Evolutionary conservation across 2,888 invertebrate genomes (phyloP).

Genomic region (Tortrix viridana): DNA sequence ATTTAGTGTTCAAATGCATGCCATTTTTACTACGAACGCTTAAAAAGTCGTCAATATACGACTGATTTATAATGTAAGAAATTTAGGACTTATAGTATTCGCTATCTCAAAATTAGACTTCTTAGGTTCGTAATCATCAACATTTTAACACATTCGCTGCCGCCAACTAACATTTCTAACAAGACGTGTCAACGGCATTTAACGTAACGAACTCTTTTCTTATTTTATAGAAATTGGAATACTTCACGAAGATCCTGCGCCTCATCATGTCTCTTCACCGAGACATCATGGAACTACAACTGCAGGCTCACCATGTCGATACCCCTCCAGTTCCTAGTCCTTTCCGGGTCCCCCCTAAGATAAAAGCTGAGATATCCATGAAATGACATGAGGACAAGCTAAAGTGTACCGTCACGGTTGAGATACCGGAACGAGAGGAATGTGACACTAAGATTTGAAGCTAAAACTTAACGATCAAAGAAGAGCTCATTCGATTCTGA

Average conservation of each 20-base stretch:
- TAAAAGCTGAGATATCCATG: constrained; percentile 72
- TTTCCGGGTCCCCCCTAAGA: constrained; percentile 62
- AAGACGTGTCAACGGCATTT: background rate
- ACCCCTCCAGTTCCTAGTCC: constrained; percentile 46
- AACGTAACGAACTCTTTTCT: constrained; percentile 6
- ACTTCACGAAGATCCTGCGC: constrained; percentile 75
- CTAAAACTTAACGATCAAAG: background rate
- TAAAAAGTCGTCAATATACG: background rate
- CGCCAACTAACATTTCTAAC: no score
- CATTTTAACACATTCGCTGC: no score
- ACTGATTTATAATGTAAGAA: background rate
- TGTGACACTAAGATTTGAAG: constrained; percentile 37
- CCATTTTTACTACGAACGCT: background rate
- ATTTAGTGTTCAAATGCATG: constrained; percentile 41
- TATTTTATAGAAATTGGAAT: constrained; percentile 71
- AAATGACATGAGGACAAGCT: constrained; percentile 63
- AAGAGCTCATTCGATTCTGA: background rate
- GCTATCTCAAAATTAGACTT: no score
- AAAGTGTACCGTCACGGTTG: constrained; percentile 53
- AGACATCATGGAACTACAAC: constrained; percentile 73
- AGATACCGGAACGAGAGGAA: constrained; percentile 46
- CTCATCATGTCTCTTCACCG: constrained; percentile 75
- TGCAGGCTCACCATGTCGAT: constrained; percentile 55
- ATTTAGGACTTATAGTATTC: no score
- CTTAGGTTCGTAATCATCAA: no score